Base-by-base conservation (phyloP, 2,113 vertebrate genomes). In the Nycticryphes semicollaris region DNA sequence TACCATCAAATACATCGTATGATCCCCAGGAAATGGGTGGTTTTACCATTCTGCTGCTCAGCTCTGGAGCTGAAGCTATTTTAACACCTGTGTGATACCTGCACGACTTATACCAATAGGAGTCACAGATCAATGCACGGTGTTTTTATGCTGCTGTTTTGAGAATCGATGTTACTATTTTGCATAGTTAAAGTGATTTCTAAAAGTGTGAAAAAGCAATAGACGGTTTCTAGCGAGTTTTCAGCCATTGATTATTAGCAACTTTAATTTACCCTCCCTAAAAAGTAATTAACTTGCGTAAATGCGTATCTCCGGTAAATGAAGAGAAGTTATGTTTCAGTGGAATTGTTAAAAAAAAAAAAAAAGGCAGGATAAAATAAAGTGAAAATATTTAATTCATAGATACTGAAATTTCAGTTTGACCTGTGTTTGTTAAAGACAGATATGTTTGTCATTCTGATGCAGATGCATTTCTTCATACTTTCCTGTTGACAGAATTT, bases 361-460 rank as follows among this genome's bases (percentile, higher is more conserved):
- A 56, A 67, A 39, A 39, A 39, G 80, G 74, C 7, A 6, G 28
- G 7, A 57, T 67, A 89, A 84, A 92, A 82, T 57, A 85, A 72
- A 91, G 60, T 91, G 92, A 87, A 96, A 91, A 84, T 92, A 80
- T 90, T 94, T 93, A 94, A 90, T 76, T 91, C 54, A 6, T 69
- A 90, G 73, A 31, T 94, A 64, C 73, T 79, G 90, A 78, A 63
- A 86, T 97, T 95, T 96, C 87, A 57, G 37, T 86, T 92, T 96
- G 89, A 97, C 90, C 96, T 94, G 2, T 93, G 77, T 97, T 98
- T 97, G 81, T 96, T 95, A 94, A 96, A 97, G 63, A 59, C 90
- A 82, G 69, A 91, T 77, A 87, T 69, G 84, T 98, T 97, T 97
- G 92, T 97, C 96, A 95, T 97, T 97, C 89, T 97, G 89, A 97